Percentiles rank a stretch among this genome's conserved stretches.
phyloP scores from a whole-genome alignment of 2,888 invertebrate species.

The Atrina japonica region DNA sequence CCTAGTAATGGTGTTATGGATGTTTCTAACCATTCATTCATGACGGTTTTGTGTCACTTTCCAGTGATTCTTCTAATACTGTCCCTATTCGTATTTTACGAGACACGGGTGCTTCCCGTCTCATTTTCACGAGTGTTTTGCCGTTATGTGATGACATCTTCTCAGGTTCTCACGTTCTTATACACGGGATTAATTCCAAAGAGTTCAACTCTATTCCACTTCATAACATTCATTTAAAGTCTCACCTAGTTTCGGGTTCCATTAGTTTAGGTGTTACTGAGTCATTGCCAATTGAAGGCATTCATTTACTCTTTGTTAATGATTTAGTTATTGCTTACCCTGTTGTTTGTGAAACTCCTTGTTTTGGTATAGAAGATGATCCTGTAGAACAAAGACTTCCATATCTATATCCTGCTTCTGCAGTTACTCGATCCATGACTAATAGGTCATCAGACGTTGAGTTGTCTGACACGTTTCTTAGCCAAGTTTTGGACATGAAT shows the following conservation, averaged over 20 bases:
- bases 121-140: too few relatives aligned
- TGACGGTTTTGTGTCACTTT: slow-evolving; percentile 39
- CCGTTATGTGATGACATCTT: too few relatives aligned
- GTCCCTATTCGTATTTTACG: slow-evolving; percentile 37
- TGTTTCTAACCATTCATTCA: slow-evolving; percentile 43
- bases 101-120: too few relatives aligned
- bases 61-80: not conserved
- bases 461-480: too few relatives aligned
- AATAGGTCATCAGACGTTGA: not conserved
- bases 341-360: slow-evolving; percentile 16
- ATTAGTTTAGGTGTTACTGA: slow-evolving; percentile 34
- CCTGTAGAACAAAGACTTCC: too few relatives aligned
- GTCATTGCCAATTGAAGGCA: slow-evolving; percentile 33
- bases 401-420: slow-evolving; percentile 26
- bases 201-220: slow-evolving; percentile 38
- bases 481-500: not conserved
- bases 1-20: slow-evolving; percentile 24
- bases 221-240: slow-evolving; percentile 35
- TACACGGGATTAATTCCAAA: slow-evolving; percentile 41
- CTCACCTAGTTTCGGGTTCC: slow-evolving; percentile 39
- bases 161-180: too few relatives aligned
- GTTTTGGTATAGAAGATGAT: not conserved
- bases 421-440: slow-evolving; percentile 20
- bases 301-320: slow-evolving; percentile 43
- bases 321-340: slow-evolving; percentile 41